Percentiles rank a stretch among this genome's conserved stretches.
phyloP scores from a whole-genome alignment of 2,113 vertebrate species.

The Phodopus roborovskii region DNA sequence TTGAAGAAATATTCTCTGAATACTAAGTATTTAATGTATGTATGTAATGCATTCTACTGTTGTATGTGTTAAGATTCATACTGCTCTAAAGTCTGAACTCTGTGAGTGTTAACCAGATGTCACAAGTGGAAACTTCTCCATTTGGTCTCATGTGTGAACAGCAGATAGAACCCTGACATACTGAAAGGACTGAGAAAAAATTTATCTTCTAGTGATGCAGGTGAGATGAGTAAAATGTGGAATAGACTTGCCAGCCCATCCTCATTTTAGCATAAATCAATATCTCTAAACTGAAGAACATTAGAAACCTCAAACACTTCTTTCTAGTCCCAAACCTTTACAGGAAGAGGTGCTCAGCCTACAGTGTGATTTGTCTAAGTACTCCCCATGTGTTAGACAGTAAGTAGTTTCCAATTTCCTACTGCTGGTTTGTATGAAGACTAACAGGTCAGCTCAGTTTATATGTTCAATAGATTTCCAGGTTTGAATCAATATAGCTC shows the following conservation, averaged over 20 bases:
- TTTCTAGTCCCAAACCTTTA: not conserved
- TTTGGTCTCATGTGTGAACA: too few species aligned
- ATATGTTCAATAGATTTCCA: not conserved
- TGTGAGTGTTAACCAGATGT: not conserved
- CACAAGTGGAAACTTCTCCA: not conserved
- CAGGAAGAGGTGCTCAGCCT: not conserved
- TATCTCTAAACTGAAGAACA: not conserved
- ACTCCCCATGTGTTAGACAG: not conserved
- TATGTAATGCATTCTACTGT: not conserved
- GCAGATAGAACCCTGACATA: not conserved
- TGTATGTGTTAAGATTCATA: not conserved
- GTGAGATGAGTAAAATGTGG: not conserved
- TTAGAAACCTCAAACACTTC: not conserved
- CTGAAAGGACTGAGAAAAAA: not conserved
- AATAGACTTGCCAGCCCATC: not conserved
- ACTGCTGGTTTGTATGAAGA: not conserved
- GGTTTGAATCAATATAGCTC: not conserved
- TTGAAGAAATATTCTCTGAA: not conserved
- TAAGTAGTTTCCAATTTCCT: not conserved
- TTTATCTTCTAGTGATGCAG: not conserved
- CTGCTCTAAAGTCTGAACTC: not conserved
- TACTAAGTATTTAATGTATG: not conserved
- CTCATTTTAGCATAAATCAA: not conserved
- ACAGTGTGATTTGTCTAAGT: rapidly evolving
- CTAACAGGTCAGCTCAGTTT: not conserved